These are phyloP conservation scores for Echinometra lucunter DNA, from an alignment of 53 echinoderm and acorn worm species.

Conservation along the genomic window DNA sequence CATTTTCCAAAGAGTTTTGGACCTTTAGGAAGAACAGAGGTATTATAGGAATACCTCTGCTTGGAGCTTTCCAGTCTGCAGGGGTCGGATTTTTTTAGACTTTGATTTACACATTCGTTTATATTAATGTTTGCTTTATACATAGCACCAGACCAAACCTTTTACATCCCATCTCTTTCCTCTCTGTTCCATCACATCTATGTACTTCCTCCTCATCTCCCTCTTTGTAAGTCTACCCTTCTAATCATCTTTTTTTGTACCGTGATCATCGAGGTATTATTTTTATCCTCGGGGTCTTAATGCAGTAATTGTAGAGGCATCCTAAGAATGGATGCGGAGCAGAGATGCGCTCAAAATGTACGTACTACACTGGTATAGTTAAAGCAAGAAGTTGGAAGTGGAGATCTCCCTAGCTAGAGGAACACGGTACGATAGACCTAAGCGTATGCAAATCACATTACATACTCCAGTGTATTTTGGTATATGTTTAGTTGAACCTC, in stretches of 20 bases:
- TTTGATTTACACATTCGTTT: too few relatives aligned
- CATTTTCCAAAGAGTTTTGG: too few relatives aligned
- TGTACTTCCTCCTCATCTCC: not conserved
- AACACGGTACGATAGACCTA: not conserved
- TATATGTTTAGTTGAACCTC: slow-evolving; percentile 1
- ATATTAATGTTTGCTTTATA: too few relatives aligned
- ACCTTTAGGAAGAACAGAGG: too few relatives aligned
- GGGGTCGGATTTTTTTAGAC: too few relatives aligned
- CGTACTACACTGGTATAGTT: not conserved
- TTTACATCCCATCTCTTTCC: too few relatives aligned
- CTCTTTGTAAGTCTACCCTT: not conserved
- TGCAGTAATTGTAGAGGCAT: slow-evolving; percentile 56
- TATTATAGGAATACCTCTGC: too few relatives aligned
- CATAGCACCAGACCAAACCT: too few relatives aligned
- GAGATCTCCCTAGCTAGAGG: too few relatives aligned
- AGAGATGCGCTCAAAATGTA: not conserved
- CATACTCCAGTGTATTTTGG: not conserved
- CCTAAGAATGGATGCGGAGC: slow-evolving; percentile 42
- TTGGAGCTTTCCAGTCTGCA: too few relatives aligned
- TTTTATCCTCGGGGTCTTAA: slow-evolving; percentile 56
- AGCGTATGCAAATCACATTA: not conserved
- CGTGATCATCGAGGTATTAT: too few relatives aligned
- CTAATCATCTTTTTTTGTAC: slow-evolving; percentile 5
- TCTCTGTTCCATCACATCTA: not conserved
- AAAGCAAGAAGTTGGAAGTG: too few relatives aligned